phyloP scores from a whole-genome alignment of 2,888 invertebrate genomes.

The Tipula confusa region DNA sequence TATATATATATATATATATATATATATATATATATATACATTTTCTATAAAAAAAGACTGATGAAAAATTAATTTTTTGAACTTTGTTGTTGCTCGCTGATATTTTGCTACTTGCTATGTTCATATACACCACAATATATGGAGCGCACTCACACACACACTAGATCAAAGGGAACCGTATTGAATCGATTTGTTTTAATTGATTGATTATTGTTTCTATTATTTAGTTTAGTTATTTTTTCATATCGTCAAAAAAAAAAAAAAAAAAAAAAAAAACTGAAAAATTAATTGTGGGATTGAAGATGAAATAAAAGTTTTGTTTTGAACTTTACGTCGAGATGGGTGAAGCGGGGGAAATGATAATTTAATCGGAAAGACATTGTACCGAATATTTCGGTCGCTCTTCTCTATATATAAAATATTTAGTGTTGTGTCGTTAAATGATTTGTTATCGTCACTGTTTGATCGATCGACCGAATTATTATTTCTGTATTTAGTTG shows the following conservation, averaged over 20 bases:
- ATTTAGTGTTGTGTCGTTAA: neutral
- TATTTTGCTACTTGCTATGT: no score
- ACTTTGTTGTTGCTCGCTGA: no score
- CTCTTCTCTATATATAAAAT: neutral
- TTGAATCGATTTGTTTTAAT: constrained; percentile 20
- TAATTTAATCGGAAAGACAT: neutral
- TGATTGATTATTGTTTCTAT: constrained; percentile 12
- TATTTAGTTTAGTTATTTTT: neutral
- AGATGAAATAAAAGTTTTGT: neutral
- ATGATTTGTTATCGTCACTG: constrained; percentile 3
- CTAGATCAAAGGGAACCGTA: neutral
- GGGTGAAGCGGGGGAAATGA: neutral
- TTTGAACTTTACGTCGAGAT: neutral
- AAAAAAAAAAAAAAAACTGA: neutral
- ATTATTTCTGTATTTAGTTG: no score
- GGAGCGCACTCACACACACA: neutral
- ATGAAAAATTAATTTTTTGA: no score
- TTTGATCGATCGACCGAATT: neutral
- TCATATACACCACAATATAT: no score
- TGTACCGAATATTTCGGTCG: neutral
- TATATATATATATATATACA: neutral
- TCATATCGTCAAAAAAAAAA: neutral
- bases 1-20: no score
- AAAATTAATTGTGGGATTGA: constrained; percentile 5
- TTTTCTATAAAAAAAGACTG: no score